Evolutionary conservation across 2,888 invertebrate species (phyloP).

Genomic region (Terebella lapidaria): DNA sequence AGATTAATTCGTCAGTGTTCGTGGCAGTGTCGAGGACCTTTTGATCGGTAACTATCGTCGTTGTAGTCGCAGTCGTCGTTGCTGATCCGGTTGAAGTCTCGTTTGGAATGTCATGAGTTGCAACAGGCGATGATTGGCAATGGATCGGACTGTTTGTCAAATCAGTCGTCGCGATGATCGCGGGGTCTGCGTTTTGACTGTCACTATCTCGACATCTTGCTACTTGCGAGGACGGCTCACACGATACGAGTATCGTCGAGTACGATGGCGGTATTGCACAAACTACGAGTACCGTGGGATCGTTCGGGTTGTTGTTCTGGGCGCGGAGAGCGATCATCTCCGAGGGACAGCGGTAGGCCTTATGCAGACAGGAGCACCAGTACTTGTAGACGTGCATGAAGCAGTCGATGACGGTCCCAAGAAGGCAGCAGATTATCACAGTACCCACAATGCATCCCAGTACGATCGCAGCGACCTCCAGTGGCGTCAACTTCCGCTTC

Average conservation of each 20-base stretch:
- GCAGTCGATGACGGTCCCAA: conserved; percentile 21
- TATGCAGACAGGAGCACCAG: conserved; percentile 21
- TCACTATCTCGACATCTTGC: background rate
- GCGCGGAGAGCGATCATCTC: conserved; percentile 8
- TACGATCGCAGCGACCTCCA: conserved; percentile 18
- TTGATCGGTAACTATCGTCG: no score
- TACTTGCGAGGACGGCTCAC: conserved; percentile 2
- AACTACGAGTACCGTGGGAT: conserved; percentile 19
- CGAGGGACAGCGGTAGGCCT: conserved; percentile 6
- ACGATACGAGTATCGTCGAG: conserved; percentile 10
- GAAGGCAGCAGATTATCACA: conserved; percentile 18
- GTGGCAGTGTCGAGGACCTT: background rate
- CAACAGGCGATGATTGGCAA: background rate
- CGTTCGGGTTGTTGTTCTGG: conserved; percentile 12
- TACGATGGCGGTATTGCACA: conserved; percentile 20
- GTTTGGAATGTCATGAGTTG: background rate
- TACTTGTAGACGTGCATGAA: conserved; percentile 24
- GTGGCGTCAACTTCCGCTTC: conserved; percentile 2
- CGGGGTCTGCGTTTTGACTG: background rate
- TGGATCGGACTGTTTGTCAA: background rate
- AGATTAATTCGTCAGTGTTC: background rate
- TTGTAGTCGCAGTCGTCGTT: no score
- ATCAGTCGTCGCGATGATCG: background rate
- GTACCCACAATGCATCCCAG: conserved; percentile 19
- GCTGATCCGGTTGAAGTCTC: background rate